Evolutionary conservation across 2,888 invertebrate species (phyloP).

Genomic region (Ophonus ardosiacus): DNA sequence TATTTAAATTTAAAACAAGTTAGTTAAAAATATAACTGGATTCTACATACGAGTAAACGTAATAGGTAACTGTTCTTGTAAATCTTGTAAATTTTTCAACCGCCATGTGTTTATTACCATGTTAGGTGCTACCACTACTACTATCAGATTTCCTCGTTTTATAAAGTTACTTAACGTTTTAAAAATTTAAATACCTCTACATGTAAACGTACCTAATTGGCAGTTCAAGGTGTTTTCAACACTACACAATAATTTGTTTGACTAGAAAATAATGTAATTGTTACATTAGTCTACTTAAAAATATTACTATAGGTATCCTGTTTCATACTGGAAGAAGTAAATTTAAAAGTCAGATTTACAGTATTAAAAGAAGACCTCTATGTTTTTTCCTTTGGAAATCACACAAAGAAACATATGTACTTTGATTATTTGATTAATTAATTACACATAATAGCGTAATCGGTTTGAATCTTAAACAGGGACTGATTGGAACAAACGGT

Average conservation of each 20-base stretch:
- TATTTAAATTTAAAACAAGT: conserved; percentile 1
- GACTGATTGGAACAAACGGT: too few species aligned
- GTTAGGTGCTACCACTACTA: neutral
- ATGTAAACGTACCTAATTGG: neutral
- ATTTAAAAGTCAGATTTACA: too few species aligned
- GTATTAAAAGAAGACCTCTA: too few species aligned
- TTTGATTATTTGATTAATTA: too few species aligned
- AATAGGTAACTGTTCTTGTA: conserved; percentile 2
- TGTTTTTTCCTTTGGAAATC: too few species aligned
- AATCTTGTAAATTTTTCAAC: conserved; percentile 7
- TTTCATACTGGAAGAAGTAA: too few species aligned
- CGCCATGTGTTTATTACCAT: neutral
- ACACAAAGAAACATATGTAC: too few species aligned
- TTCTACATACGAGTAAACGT: neutral
- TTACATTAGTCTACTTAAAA: too few species aligned
- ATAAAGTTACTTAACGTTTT: neutral
- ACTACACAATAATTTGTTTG: neutral
- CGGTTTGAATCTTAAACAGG: too few species aligned
- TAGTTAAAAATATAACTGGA: conserved; percentile 16
- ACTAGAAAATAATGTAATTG: neutral
- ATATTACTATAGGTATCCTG: too few species aligned
- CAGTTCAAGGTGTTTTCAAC: neutral
- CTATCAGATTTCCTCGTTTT: neutral
- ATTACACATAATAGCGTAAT: too few species aligned
- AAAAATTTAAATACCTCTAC: neutral